These are phyloP conservation scores for Solenodon paradoxus DNA, from an alignment of 2,113 vertebrate genomes.

Conservation along the genomic window DNA sequence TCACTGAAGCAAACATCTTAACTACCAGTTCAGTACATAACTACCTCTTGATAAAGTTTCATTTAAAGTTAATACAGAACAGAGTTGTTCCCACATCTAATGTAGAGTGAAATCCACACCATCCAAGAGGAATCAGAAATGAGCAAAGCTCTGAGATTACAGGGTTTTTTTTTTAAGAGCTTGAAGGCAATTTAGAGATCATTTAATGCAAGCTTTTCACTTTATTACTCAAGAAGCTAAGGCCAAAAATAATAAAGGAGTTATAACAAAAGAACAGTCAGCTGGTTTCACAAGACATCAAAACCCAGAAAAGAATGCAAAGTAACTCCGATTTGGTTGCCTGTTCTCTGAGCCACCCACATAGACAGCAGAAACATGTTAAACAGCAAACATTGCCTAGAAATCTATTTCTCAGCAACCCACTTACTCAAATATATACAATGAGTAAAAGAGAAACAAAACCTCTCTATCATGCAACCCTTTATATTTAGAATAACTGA, in stretches of 20 bases:
- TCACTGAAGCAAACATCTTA: neutral
- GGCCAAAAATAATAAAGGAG: constrained; percentile 22
- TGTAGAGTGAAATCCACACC: neutral
- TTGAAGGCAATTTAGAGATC: neutral
- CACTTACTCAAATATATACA: neutral
- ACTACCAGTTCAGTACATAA: neutral
- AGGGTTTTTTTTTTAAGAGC: neutral
- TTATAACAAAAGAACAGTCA: constrained; percentile 22
- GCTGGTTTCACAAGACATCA: neutral
- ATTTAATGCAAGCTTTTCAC: neutral
- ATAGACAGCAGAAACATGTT: constrained; percentile 23
- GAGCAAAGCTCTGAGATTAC: neutral
- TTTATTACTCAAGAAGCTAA: constrained; percentile 22
- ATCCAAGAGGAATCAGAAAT: neutral
- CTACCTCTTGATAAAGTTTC: neutral
- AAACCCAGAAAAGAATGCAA: constrained; percentile 32
- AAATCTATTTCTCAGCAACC: constrained; percentile 33
- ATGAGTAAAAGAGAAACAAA: neutral
- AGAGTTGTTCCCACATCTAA: neutral
- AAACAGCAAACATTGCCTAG: constrained; percentile 5
- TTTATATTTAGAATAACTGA: neutral
- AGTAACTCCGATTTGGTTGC: neutral
- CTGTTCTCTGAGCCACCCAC: neutral
- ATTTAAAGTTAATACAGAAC: neutral
- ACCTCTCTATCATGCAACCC: neutral